Percentiles rank a stretch among this genome's conserved stretches.
phyloP scores from a whole-genome alignment of 1,140 invertebrate species.

The Orchesella cincta region DNA sequence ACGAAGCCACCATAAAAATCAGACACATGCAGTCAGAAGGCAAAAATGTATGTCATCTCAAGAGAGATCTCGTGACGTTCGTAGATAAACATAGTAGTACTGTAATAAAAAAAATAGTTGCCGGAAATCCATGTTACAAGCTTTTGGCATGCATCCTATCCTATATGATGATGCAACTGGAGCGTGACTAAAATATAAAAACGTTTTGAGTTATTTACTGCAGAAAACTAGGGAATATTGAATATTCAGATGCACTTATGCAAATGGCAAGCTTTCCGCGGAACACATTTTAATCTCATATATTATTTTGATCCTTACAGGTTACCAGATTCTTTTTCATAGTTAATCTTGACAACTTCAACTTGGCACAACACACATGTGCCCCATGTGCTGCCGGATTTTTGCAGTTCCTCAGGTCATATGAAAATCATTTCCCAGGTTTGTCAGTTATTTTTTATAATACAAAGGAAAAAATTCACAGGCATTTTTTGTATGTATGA shows the following conservation, averaged over 20 bases:
- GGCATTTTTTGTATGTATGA: too few relatives aligned
- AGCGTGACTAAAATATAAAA: conserved; percentile 16
- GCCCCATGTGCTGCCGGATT: conserved; percentile 8
- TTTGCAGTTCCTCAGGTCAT: conserved; percentile 12
- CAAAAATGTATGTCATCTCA: conserved; percentile 7
- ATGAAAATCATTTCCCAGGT: conserved; percentile 26
- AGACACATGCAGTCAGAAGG: conserved; percentile 9
- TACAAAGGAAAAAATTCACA: too few relatives aligned
- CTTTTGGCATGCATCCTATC: neutral
- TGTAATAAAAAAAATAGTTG: neutral
- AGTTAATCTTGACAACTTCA: conserved; percentile 16
- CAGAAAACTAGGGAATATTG: neutral
- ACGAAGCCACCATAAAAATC: conserved; percentile 14
- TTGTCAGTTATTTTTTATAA: too few relatives aligned
- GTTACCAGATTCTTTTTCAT: conserved; percentile 18
- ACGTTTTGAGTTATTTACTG: neutral
- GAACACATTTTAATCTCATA: neutral
- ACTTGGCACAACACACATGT: conserved; percentile 9
- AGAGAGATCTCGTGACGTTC: neutral
- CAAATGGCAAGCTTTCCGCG: too few relatives aligned
- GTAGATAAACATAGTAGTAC: neutral
- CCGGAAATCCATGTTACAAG: neutral
- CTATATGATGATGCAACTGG: neutral
- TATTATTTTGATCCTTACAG: neutral
- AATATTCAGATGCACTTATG: neutral